Conservation (phyloP, 1,140 invertebrate genomes). For the Drosophila murphyi region DNA sequence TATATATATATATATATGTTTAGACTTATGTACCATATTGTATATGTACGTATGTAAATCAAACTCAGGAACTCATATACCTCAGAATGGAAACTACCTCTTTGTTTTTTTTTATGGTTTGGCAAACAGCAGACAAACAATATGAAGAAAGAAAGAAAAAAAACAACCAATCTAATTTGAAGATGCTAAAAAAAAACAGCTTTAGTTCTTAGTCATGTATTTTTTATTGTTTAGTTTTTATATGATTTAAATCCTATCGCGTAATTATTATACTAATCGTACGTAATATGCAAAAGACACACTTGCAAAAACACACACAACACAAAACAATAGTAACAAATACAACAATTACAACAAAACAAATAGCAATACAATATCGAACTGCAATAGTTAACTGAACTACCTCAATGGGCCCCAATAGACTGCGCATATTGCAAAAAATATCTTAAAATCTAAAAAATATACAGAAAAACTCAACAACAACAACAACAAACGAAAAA, state of each 20-base stretch:
- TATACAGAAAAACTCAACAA: neutral
- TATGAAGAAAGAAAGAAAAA: neutral
- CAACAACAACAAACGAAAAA: slow-evolving; percentile 29
- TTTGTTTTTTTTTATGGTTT: slow-evolving; percentile 58
- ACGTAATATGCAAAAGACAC: slow-evolving; percentile 51
- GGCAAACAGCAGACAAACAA: slow-evolving; percentile 36
- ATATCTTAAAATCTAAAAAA: slow-evolving; percentile 6
- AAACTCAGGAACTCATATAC: slow-evolving; percentile 84
- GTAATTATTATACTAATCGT: slow-evolving; percentile 29
- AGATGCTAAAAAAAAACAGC: slow-evolving; percentile 68
- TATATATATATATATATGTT: slow-evolving; percentile 28
- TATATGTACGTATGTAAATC: slow-evolving; percentile 59
- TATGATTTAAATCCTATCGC: slow-evolving; percentile 22
- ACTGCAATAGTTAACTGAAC: slow-evolving; percentile 84
- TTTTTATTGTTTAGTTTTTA: slow-evolving; percentile 61
- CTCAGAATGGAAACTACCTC: slow-evolving; percentile 76
- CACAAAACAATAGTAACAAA: slow-evolving; percentile 53
- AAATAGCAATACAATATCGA: slow-evolving; percentile 51
- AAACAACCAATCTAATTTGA: slow-evolving; percentile 44
- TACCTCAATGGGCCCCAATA: slow-evolving; percentile 81
- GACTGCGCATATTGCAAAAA: slow-evolving; percentile 67
- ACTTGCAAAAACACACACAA: slow-evolving; percentile 21
- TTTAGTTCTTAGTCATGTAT: slow-evolving; percentile 64
- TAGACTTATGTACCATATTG: slow-evolving; percentile 1
- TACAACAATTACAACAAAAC: slow-evolving; percentile 25